phyloP scores from a whole-genome alignment of 1,140 invertebrate genomes.

The Spodoptera litura region DNA sequence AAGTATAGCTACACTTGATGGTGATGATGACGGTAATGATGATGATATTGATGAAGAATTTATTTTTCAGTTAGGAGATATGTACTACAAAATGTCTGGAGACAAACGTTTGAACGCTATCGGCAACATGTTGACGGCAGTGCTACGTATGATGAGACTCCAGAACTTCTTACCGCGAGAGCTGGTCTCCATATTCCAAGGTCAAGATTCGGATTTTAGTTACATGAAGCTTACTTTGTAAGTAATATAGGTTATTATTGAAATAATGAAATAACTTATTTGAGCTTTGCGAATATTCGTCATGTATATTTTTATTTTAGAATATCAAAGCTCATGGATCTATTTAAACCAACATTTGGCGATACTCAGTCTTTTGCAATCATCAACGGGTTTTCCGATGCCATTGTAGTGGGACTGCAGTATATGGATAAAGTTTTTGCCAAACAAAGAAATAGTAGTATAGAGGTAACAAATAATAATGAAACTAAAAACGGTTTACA shows the following conservation, averaged over 20 bases:
- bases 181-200: slow-evolving; percentile 62
- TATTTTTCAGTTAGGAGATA: slow-evolving; percentile 70
- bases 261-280: not conserved
- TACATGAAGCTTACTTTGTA: slow-evolving; percentile 78
- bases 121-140: slow-evolving; percentile 74
- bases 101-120: slow-evolving; percentile 67
- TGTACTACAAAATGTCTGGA: slow-evolving; percentile 76
- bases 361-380: slow-evolving; percentile 74
- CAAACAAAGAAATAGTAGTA: slow-evolving; percentile 45
- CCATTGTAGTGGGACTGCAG: slow-evolving; percentile 58
- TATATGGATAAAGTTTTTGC: slow-evolving; percentile 69
- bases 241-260: slow-evolving; percentile 51
- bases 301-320: slow-evolving; percentile 61
- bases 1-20: slow-evolving; percentile 49
- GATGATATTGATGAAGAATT: not conserved
- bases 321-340: slow-evolving; percentile 69
- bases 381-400: slow-evolving; percentile 66
- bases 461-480: slow-evolving; percentile 42
- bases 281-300: not conserved
- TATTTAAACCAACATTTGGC: slow-evolving; percentile 76
- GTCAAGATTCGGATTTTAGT: slow-evolving; percentile 67
- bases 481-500: slow-evolving; percentile 48
- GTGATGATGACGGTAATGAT: too few relatives aligned
- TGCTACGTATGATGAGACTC: slow-evolving; percentile 80
- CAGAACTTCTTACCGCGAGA: slow-evolving; percentile 85